A percentile compares a stretch with the other conserved stretches of the same genome.
phyloP scores from a whole-genome alignment of 2,888 invertebrate genomes.

The Petrolisthes cinctipes region DNA sequence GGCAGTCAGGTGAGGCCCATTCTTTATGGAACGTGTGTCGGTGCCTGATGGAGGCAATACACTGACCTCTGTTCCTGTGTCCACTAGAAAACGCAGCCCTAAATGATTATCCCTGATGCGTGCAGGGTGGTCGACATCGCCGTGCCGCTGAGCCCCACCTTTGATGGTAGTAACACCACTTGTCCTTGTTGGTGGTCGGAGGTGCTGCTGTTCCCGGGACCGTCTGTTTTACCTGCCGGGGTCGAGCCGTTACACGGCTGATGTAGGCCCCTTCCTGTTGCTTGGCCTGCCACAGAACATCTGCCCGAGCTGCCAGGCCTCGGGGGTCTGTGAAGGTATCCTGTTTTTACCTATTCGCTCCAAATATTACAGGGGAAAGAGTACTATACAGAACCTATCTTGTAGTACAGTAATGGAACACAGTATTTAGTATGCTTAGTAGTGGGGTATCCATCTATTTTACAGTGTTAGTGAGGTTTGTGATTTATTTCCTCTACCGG shows the following conservation, averaged over 20 bases:
- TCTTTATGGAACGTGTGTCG: neutral
- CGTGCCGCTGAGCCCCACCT: neutral
- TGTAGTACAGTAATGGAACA: too few species aligned
- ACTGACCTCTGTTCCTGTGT: neutral
- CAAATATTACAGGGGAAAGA: too few species aligned
- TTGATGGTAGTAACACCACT: constrained; percentile 7
- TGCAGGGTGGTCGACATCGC: neutral
- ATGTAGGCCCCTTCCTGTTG: constrained; percentile 11
- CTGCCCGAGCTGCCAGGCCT: constrained; percentile 10
- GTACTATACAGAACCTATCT: too few species aligned
- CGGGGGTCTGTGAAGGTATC: neutral
- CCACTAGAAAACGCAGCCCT: neutral
- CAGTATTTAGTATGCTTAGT: too few species aligned
- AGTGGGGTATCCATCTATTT: too few species aligned
- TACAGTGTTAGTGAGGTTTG: too few species aligned
- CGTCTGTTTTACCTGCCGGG: neutral
- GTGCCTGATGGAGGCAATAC: neutral
- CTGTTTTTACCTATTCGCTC: too few species aligned
- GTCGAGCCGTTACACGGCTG: neutral
- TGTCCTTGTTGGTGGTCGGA: neutral
- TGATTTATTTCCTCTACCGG: too few species aligned
- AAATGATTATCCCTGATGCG: neutral
- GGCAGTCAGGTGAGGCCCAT: neutral
- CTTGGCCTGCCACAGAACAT: constrained; percentile 9
- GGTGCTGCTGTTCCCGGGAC: neutral